Conservation (phyloP, 1,140 invertebrate species). For the Sitophilus oryzae region DNA sequence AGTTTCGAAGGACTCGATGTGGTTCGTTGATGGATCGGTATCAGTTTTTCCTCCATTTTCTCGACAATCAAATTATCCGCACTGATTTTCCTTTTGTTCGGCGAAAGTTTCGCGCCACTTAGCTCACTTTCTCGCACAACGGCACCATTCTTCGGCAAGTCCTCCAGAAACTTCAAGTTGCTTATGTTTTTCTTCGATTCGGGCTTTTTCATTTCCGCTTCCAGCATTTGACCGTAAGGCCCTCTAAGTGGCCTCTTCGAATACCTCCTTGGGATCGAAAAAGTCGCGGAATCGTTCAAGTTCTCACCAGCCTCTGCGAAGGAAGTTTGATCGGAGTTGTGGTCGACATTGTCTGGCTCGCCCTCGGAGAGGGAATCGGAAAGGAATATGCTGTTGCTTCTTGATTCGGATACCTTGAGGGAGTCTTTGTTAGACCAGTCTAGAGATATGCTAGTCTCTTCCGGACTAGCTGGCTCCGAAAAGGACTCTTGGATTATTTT, state of each 20-base stretch:
- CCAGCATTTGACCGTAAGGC: conserved; percentile 77
- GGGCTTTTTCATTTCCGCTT: conserved; percentile 74
- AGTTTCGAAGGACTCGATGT: conserved; percentile 74
- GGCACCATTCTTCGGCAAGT: conserved; percentile 36
- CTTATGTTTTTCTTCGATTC: conserved; percentile 48
- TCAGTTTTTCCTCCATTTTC: conserved; percentile 41
- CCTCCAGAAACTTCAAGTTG: conserved; percentile 51
- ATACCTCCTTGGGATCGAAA: conserved; percentile 52
- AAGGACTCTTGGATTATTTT: conserved; percentile 29
- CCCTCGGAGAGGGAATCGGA: conserved; percentile 54
- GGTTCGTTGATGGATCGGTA: conserved; percentile 62
- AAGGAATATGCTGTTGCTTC: conserved; percentile 34
- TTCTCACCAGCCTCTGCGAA: conserved; percentile 48
- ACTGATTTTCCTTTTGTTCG: conserved; percentile 48
- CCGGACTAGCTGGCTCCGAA: conserved; percentile 49
- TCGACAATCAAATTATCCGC: conserved; percentile 45
- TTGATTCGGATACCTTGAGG: conserved; percentile 20
- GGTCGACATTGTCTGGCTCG: conserved; percentile 47
- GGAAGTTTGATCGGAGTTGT: conserved; percentile 42
- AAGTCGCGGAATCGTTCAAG: conserved; percentile 30
- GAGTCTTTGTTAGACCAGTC: conserved; percentile 31
- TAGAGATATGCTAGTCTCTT: conserved; percentile 40
- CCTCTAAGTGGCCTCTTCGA: conserved; percentile 69
- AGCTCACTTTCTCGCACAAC: conserved; percentile 22
- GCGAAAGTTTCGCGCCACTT: conserved; percentile 21